phyloP scores from a whole-genome alignment of 2,113 vertebrate species.

The Epinephelus fuscoguttatus region DNA sequence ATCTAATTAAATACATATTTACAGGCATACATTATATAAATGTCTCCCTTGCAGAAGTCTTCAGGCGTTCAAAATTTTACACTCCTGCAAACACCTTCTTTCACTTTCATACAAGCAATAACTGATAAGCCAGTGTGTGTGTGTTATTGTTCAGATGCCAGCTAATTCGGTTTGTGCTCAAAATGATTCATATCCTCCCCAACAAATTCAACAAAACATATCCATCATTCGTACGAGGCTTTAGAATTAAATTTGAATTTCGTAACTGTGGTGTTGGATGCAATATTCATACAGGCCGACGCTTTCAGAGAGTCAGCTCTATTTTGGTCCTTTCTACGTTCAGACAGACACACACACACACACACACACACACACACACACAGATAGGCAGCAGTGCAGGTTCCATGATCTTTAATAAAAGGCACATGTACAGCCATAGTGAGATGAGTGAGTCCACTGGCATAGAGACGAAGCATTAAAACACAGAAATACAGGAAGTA shows the following conservation, averaged over 20 bases:
- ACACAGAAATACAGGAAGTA: constrained; percentile 81
- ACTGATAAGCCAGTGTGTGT: constrained; percentile 2
- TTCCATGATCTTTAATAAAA: constrained; percentile 86
- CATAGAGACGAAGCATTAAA: constrained; percentile 82
- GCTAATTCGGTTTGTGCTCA: constrained; percentile 56
- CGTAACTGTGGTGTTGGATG: constrained; percentile 49
- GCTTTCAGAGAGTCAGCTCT: constrained; percentile 35
- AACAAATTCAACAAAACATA: constrained; percentile 63
- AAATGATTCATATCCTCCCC: constrained; percentile 44
- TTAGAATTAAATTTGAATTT: constrained; percentile 69
- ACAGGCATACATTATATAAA: not conserved
- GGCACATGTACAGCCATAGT: constrained; percentile 86
- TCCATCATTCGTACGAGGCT: constrained; percentile 47
- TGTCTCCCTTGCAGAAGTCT: not conserved
- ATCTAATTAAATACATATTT: constrained; percentile 2
- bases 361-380: not conserved
- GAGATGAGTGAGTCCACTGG: constrained; percentile 84
- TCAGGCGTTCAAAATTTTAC: constrained; percentile 16
- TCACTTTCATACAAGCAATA: constrained; percentile 19
- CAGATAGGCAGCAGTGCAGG: constrained; percentile 51
- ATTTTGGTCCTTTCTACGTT: constrained; percentile 23
- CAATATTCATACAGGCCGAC: constrained; percentile 51
- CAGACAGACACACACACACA: not conserved
- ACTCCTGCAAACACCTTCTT: constrained; percentile 8
- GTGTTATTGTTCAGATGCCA: constrained; percentile 38